Evolutionary conservation across 64 coral and sea anemone genomes (phyloP), one percentile per base, ranked within the genome.

Genomic region (Exaiptasia diaphana): DNA sequence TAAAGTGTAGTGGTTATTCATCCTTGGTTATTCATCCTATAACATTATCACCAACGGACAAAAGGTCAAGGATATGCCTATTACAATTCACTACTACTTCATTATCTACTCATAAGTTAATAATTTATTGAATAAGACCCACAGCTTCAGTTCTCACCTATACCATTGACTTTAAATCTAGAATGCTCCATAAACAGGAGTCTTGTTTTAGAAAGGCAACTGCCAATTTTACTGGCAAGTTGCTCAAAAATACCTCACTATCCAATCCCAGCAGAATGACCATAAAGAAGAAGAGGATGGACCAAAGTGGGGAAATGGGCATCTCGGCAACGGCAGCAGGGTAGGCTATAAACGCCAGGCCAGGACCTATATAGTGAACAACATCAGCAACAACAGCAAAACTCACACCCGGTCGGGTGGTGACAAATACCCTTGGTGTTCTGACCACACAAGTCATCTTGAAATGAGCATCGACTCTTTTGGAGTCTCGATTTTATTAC

Each of bases 231-330:
- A 29, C 38, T 73, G 69, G 69, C 61, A 73, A 73, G 69, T 30
- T 49, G 69, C 69, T 42, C 44, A 40, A 73, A 62, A 73, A 49
- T 90, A 90, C 87, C 87, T 83, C 78, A 33, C 87, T 90, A 24
- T 90, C 87, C 69, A 90, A 39, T 29, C 87, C 87, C 43, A 90
- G 80, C 71, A 90, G 72, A 29, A 90, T 50, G 5, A 90, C 20
- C 87, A 90, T 90, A 41, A 90, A 83, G 71, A 90, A 90, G 60
- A 90, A 90, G 55, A 82, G 60, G 31, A 64, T 82, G 42, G 87
- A 76, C 87, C 87, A 90, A 20, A 90, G 22, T n/a, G 87, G 87
- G 62, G 87, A 61, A 67, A 90, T 55, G n/a, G 87, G 87, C 87
- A 90, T 90, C 78, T 90, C 79, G 25, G 87, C 79, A 28, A 90